These are phyloP conservation scores for Tetropium fuscum DNA, from an alignment of 2,888 invertebrate genomes.

Conservation along the genomic window DNA sequence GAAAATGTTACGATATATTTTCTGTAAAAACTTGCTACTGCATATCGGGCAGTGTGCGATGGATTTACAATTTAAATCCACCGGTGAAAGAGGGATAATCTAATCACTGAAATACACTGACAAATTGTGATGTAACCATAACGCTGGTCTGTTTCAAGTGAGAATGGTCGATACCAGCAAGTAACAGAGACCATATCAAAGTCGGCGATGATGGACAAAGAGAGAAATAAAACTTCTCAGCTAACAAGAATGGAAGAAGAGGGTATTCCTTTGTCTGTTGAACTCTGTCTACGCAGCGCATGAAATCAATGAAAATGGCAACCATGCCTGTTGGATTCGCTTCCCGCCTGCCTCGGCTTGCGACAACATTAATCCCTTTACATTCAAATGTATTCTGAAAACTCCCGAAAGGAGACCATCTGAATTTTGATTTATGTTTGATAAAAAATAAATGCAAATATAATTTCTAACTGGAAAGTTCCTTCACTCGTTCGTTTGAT, in stretches of 20 bases:
- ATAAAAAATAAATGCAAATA: conserved; percentile 21
- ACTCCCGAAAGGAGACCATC: conserved; percentile 13
- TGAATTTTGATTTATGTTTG: conserved; percentile 21
- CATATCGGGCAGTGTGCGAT: too few species aligned
- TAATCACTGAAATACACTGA: too few species aligned
- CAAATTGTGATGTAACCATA: not conserved
- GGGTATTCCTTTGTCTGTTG: conserved; percentile 32
- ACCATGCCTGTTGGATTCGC: conserved; percentile 22
- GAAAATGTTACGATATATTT: too few species aligned
- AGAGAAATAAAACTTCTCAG: conserved; percentile 27
- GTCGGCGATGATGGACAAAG: conserved; percentile 23
- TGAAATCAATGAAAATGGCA: conserved; percentile 31
- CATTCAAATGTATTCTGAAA: conserved; percentile 28
- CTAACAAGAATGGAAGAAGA: conserved; percentile 21
- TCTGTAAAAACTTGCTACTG: too few species aligned
- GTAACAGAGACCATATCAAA: conserved; percentile 6
- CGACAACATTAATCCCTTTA: conserved; percentile 30
- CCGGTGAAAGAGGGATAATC: too few species aligned
- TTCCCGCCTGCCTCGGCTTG: conserved; percentile 7
- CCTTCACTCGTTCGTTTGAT: conserved; percentile 6
- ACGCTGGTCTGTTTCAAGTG: not conserved
- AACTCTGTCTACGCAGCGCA: conserved; percentile 26
- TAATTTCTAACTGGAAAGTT: conserved; percentile 4
- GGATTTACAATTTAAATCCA: too few species aligned
- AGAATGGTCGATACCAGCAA: not conserved